Evolutionary conservation across 30 jellyfish, hydroid and myxozoan genomes (phyloP), one percentile per base, ranked within the genome.

Genomic region (Chrysaora quinquecirrha): DNA sequence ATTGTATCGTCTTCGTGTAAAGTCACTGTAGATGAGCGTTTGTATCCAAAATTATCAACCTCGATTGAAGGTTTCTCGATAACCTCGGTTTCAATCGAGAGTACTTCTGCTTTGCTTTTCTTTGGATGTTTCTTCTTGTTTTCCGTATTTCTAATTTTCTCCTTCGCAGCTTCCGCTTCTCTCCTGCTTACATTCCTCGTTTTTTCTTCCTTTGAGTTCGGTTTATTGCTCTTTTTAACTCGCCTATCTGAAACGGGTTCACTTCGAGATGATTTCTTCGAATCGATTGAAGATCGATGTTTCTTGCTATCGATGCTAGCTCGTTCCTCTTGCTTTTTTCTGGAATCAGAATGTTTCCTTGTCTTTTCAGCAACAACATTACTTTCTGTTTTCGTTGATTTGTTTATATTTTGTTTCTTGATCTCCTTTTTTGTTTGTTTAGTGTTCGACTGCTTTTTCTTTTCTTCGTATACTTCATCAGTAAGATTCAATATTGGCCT

Each of bases 21-120:
- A 14, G 82, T 82, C 47, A 82, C 80, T 56, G 92, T 82, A n/a
- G 92, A 82, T 0, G 92, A 48, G 14, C 92, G 85, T 11, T 82
- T 82, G 56, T 68, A 82, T 1, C 83, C 21, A 60, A 31, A 34
- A 46, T 68, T 56, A 16, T 31, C 90, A 34, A 20, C 52, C 54
- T 49, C 71, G 25, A 52, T 52, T 20, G 19, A 23, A 9, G 60
- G 54, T 6, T n/a, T 66, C 62, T 66, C 78, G 27, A 24, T 30
- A 32, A 11, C 54, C 49, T 66, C 78, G 54, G 11, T 46, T 9
- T 66, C 60, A 66, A 29, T 18, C 27, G 78, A 27, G 18, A 29
- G 21, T 9, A 66, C 18, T 66, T 29, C 49, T 27, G 78, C 19
- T 29, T 66, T 66, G 16, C 1, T 35, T 46, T n/a, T 19, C 52